phyloP scores from a whole-genome alignment of 2,113 vertebrate species.

The Alexandromys fortis region DNA sequence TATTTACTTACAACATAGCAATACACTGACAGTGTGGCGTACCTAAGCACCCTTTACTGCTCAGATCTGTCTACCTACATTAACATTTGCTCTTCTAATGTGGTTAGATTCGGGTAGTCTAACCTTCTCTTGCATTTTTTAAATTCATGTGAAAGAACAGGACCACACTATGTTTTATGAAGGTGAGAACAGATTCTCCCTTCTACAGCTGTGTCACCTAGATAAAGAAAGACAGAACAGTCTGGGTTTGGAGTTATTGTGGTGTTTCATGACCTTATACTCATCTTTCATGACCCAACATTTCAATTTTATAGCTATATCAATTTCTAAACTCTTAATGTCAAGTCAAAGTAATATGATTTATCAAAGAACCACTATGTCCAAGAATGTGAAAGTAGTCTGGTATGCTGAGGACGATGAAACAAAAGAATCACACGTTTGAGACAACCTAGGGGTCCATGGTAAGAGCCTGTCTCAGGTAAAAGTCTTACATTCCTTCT shows the following conservation, averaged over 20 bases:
- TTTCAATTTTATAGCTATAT: conserved; percentile 27
- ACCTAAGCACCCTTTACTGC: conserved; percentile 31
- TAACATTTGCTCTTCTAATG: conserved; percentile 46
- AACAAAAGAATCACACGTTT: not conserved
- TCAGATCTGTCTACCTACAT: not conserved
- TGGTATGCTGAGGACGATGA: not conserved
- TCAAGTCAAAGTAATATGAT: conserved; percentile 17
- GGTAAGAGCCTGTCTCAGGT: not conserved
- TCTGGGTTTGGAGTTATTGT: not conserved
- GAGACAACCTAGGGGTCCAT: not conserved
- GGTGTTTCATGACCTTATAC: not conserved
- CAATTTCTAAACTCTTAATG: not conserved
- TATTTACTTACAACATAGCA: conserved; percentile 49
- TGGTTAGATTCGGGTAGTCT: not conserved
- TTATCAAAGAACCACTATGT: not conserved
- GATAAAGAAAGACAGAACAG: not conserved
- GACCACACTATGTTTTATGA: not conserved
- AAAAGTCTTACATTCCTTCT: not conserved
- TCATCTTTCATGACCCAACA: not conserved
- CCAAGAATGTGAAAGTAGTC: not conserved
- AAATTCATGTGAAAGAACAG: not conserved
- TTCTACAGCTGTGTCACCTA: not conserved
- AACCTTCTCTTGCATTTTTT: not conserved
- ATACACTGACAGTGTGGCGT: conserved; percentile 15
- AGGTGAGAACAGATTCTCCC: not conserved